Base-by-base conservation (phyloP, 1,140 invertebrate genomes). In the Listronotus oregonensis region DNA sequence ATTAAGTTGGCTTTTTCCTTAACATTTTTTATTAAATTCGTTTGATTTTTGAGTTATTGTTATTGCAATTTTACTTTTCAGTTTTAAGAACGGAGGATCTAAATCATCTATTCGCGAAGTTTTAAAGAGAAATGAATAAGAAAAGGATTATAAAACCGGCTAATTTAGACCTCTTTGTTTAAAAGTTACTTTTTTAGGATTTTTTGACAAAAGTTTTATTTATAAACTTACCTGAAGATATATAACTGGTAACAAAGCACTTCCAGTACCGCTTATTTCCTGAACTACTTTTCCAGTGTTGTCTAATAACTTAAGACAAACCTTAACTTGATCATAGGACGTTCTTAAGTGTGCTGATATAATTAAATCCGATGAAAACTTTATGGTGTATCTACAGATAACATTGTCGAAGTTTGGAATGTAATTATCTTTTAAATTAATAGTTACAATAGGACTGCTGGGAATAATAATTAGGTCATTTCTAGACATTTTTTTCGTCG, bases 341-440 rank as follows among this genome's bases (percentile, higher is more conserved):
- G 61, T 59, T 11, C 55, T 60, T 9, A 68, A 42, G 42, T 68
- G 63, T 8, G 46, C 61, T 3, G 61, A 54, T 8, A 68, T 31
- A 11, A 60, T 32, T 8, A 32, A 7, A 54, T 56, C 44, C 3
- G 57, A 55, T 2, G 9, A 4, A 14, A 61, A 12, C 34, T 31
- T 56, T 5, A 57, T 14, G 11, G 14, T 14, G 32, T 63, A 62
- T 32, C 59, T 42, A 32, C 64, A 63, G 10, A 69, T 66, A 0
- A 21, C 14, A 27, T 59, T 49, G 14, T 66, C 44, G 14, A 17
- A 52, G 31, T 66, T 69, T 11, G 68, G 63, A 10, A 66, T 66
- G 14, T 69, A 69, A 27, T 57, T 8, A 12, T 56, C 62, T 47
- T 42, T 61, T 14, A 68, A 37, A 6, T 11, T n/a, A 18, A 39